These are phyloP conservation scores for Zygaena filipendulae DNA, from an alignment of 2,888 invertebrate genomes.

Conservation along the genomic window DNA sequence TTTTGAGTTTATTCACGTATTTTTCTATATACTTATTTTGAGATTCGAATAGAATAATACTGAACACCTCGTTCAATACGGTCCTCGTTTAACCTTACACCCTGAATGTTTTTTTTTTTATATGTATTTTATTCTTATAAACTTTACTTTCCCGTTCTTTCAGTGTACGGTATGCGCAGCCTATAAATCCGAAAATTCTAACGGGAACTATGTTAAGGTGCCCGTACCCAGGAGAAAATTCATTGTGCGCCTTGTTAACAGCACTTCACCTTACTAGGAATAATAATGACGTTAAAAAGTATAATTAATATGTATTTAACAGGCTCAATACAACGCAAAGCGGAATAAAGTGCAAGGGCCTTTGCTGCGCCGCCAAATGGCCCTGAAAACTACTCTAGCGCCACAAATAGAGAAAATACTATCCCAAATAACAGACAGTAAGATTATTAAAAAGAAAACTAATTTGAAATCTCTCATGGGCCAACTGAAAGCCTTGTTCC, in stretches of 20 bases:
- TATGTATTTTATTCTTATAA: too few relatives aligned
- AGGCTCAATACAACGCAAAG: background rate
- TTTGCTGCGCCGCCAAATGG: too few relatives aligned
- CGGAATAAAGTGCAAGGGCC: too few relatives aligned
- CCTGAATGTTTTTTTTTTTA: too few relatives aligned
- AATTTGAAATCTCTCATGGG: constrained; percentile 23
- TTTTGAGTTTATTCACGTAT: too few relatives aligned
- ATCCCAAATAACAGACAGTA: constrained; percentile 26
- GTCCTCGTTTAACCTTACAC: too few relatives aligned
- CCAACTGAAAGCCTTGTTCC: constrained; percentile 30
- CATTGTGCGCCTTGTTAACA: constrained; percentile 32
- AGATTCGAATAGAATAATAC: too few relatives aligned
- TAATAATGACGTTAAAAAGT: too few relatives aligned
- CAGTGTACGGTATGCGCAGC: constrained; percentile 39
- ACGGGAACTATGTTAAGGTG: constrained; percentile 29
- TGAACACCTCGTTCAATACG: too few relatives aligned
- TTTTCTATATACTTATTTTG: too few relatives aligned
- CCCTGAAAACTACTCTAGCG: constrained; percentile 22
- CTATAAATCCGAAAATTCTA: constrained; percentile 15
- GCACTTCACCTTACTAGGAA: constrained; percentile 37
- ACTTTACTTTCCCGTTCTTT: constrained; percentile 24
- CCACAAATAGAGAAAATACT: constrained; percentile 29
- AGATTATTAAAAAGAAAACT: constrained; percentile 24
- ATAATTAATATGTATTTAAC: background rate
- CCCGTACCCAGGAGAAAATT: constrained; percentile 35